A percentile compares a stretch with the other conserved stretches of the same genome.
Conservation (phyloP, 2,888 invertebrate genomes). For the Venustoraphidia nigricollis region DNA sequence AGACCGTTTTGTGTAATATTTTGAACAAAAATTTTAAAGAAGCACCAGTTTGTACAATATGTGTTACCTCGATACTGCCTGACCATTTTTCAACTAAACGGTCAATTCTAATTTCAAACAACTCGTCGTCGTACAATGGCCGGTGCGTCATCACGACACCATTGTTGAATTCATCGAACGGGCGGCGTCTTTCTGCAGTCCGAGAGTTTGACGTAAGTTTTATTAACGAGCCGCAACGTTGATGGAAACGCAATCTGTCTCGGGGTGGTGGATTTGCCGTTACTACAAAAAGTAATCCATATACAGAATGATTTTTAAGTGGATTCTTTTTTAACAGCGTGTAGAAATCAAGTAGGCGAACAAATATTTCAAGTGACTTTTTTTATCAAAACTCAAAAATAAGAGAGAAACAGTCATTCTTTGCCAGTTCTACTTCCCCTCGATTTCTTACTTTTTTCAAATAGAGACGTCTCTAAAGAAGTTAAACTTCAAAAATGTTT, state of each 20-base stretch:
- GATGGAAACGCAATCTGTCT: constrained; percentile 71
- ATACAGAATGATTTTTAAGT: too few relatives aligned
- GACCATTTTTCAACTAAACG: constrained; percentile 91
- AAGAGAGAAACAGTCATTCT: too few relatives aligned
- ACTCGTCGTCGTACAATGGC: constrained; percentile 70
- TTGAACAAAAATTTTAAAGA: neutral
- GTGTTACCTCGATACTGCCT: constrained; percentile 62
- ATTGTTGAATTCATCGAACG: constrained; percentile 88
- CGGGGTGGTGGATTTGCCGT: constrained; percentile 6
- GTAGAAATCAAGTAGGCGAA: too few relatives aligned
- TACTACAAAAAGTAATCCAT: neutral
- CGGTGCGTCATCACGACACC: constrained; percentile 92
- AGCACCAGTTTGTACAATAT: neutral
- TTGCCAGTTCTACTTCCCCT: too few relatives aligned
- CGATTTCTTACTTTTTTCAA: too few relatives aligned
- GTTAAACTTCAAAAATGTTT: too few relatives aligned
- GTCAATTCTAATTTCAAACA: constrained; percentile 91
- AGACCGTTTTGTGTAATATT: neutral
- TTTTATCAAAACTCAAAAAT: too few relatives aligned
- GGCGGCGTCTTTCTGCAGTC: constrained; percentile 74
- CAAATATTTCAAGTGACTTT: too few relatives aligned
- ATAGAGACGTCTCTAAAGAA: too few relatives aligned
- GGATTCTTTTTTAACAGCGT: too few relatives aligned
- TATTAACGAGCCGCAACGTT: constrained; percentile 74
- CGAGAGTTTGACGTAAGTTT: constrained; percentile 69